These are phyloP conservation scores for Limosa lapponica DNA, from an alignment of 2,797 vertebrate genomes.

Conservation along the genomic window DNA sequence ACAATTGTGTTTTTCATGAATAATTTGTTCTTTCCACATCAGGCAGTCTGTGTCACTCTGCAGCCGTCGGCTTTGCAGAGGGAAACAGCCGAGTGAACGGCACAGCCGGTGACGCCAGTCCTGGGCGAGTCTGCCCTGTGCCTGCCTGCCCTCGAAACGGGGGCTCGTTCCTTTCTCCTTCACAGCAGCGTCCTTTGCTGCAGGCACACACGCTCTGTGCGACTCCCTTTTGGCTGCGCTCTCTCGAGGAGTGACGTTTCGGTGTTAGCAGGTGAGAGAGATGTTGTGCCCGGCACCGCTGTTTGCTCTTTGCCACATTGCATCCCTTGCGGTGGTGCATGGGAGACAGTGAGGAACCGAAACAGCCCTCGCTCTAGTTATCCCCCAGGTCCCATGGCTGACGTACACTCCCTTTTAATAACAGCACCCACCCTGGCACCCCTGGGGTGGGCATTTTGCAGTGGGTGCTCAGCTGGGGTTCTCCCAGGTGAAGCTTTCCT, in stretches of 20 bases:
- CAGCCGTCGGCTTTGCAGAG: background rate
- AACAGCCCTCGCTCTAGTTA: background rate
- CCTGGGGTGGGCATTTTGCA: background rate
- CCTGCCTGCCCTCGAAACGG: background rate
- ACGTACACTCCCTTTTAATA: background rate
- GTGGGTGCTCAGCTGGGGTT: background rate
- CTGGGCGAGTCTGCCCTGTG: background rate
- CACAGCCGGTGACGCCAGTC: background rate
- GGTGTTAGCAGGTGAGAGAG: background rate
- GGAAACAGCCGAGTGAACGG: background rate
- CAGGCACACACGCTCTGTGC: fast-evolving
- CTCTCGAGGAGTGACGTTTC: fast-evolving
- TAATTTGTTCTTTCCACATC: slow-evolving; percentile 53
- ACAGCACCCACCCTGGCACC: background rate
- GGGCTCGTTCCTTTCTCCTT: background rate
- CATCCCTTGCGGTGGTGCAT: background rate
- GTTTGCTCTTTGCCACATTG: fast-evolving
- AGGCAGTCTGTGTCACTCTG: slow-evolving; percentile 32
- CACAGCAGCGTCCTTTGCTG: background rate
- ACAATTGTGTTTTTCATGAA: slow-evolving; percentile 56
- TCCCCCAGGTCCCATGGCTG: background rate
- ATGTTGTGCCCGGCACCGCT: background rate
- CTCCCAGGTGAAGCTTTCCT: background rate
- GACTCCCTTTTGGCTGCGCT: background rate
- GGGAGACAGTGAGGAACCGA: background rate